Percentiles rank a stretch among this genome's conserved stretches.
These are phyloP conservation scores for Oligia latruncula DNA, from an alignment of 2,888 invertebrate genomes.

Conservation along the genomic window DNA sequence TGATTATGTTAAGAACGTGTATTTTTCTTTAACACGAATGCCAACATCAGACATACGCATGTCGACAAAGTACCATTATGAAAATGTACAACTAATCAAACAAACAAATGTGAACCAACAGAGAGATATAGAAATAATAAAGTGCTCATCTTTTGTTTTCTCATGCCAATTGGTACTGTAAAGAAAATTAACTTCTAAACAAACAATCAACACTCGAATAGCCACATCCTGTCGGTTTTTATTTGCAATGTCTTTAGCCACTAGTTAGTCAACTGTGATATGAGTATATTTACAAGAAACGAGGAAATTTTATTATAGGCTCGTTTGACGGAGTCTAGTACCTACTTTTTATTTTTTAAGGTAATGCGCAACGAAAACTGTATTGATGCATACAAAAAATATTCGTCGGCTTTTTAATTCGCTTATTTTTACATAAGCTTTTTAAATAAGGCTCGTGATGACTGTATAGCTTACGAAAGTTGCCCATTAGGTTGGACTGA, in stretches of 20 bases:
- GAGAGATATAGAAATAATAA: slow-evolving; percentile 39
- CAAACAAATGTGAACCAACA: slow-evolving; percentile 39
- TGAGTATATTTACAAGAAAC: slow-evolving; percentile 41
- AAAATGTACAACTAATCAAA: slow-evolving; percentile 31
- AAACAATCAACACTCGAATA: slow-evolving; percentile 54
- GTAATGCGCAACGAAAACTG: slow-evolving; percentile 34
- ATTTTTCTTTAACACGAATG: slow-evolving; percentile 9
- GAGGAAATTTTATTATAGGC: slow-evolving; percentile 49
- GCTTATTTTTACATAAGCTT: slow-evolving; percentile 41
- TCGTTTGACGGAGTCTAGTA: slow-evolving; percentile 46
- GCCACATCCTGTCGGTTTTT: slow-evolving; percentile 51
- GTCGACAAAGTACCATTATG: slow-evolving; percentile 24
- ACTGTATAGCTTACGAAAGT: neutral
- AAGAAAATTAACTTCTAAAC: slow-evolving; percentile 60
- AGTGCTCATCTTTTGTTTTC: slow-evolving; percentile 46
- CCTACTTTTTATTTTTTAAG: slow-evolving; percentile 55
- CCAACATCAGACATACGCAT: slow-evolving; percentile 25
- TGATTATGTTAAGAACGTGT: slow-evolving; percentile 34
- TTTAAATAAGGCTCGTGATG: slow-evolving; percentile 28
- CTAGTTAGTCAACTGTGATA: slow-evolving; percentile 36
- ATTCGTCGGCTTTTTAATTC: slow-evolving; percentile 34
- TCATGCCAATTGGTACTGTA: slow-evolving; percentile 48
- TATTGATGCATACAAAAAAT: slow-evolving; percentile 49
- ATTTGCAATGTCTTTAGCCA: slow-evolving; percentile 54
- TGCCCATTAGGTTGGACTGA: neutral